Percentiles rank a stretch among this genome's conserved stretches.
Evolutionary conservation across 2,113 vertebrate genomes (phyloP).

Genomic region (Apeltes quadracus): DNA sequence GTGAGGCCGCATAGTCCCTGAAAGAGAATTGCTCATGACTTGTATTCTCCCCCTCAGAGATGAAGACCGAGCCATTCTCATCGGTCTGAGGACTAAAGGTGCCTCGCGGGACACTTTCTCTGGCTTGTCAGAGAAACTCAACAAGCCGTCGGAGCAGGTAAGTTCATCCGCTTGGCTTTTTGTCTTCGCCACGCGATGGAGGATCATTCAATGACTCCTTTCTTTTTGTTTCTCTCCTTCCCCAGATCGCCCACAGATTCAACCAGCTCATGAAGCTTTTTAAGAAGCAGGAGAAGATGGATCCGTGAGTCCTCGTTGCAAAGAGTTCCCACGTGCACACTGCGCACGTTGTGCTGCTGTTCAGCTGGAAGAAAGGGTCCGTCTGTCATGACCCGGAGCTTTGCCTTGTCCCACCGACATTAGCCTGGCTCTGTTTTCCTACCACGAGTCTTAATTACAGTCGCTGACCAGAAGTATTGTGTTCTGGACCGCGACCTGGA

Average conservation of each 20-base stretch:
- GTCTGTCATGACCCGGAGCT: background rate
- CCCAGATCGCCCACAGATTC: conserved; percentile 92
- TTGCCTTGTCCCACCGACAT: background rate
- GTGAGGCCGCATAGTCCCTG: background rate
- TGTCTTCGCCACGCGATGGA: background rate
- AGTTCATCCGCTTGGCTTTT: background rate
- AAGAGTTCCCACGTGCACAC: background rate
- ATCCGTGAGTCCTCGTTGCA: conserved; percentile 61
- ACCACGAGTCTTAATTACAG: background rate
- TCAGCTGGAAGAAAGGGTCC: background rate
- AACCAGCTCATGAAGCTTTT: conserved; percentile 94
- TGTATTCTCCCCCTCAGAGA: conserved; percentile 79
- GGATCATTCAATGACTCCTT: background rate
- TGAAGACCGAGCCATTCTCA: conserved; percentile 91
- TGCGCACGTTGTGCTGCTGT: background rate
- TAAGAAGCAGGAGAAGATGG: conserved; percentile 91
- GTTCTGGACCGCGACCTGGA: background rate
- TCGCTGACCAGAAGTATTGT: background rate
- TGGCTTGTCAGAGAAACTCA: conserved; percentile 84
- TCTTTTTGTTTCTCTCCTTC: conserved; percentile 25
- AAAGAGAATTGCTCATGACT: background rate
- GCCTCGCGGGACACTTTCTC: conserved; percentile 90
- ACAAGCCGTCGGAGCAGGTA: conserved; percentile 90
- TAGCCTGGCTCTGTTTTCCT: background rate
- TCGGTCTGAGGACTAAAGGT: conserved; percentile 89